These are phyloP conservation scores for Cephus rjabovi DNA, from an alignment of 2,888 invertebrate genomes.

Conservation along the genomic window DNA sequence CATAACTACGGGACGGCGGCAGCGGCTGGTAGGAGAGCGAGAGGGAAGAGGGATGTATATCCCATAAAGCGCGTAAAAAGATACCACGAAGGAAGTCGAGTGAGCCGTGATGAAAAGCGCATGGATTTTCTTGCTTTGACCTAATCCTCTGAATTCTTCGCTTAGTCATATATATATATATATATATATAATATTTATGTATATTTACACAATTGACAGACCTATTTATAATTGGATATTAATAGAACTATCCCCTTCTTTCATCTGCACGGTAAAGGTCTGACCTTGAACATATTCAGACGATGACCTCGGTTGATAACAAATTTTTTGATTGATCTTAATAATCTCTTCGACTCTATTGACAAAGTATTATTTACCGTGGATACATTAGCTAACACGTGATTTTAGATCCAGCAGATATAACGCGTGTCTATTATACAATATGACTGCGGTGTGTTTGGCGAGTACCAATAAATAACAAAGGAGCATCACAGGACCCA, in stretches of 20 bases:
- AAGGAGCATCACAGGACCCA: not conserved
- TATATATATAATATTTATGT: too few species aligned
- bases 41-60: conserved; percentile 38
- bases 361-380: too few species aligned
- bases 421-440: not conserved
- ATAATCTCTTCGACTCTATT: not conserved
- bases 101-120: conserved; percentile 47
- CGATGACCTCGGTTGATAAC: not conserved
- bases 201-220: not conserved
- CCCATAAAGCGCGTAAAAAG: conserved; percentile 15
- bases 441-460: too few species aligned
- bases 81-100: conserved; percentile 19
- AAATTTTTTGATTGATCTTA: not conserved
- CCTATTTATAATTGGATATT: not conserved
- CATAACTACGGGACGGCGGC: conserved; percentile 45
- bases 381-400: too few species aligned
- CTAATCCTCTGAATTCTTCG: conserved; percentile 47
- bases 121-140: conserved; percentile 30
- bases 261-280: not conserved
- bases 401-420: not conserved
- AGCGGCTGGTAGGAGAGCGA: not conserved
- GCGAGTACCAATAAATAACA: not conserved
- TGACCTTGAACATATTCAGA: not conserved
- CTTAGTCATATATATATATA: conserved; percentile 13
- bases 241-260: not conserved